Evolutionary conservation across 2,888 invertebrate genomes (phyloP), one percentile per base, ranked within the genome.

Genomic region (Cynaeus angustus): DNA sequence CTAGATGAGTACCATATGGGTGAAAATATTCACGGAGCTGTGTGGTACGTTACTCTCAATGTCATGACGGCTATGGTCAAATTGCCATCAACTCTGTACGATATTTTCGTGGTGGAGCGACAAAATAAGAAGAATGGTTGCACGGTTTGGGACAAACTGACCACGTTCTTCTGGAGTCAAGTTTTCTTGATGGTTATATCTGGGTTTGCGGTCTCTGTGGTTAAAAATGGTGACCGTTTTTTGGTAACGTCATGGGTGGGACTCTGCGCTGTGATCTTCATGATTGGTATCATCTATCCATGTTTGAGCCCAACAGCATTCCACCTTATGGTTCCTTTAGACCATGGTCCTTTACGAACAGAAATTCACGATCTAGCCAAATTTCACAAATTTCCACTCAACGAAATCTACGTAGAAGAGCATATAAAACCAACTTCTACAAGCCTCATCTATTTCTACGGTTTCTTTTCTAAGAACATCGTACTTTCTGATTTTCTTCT

Each of bases 361-460:
- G 10, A 59, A 13, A 59, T 59, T 14, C 4, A 8, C 1, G 13
- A 45, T 9, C 46, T 59, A 9, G 59, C 59, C 8, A 0, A 4
- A 4, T 4, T 14, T 1, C 10, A 45, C 2, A 4, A 45, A 9
- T 46, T 59, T n/a, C 45, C 59, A 2, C 9, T 59, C 0, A 46
- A 59, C 9, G 30, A 59, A 21, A 46, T 59, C 30, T 59, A 46
- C 14, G 12, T 59, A 1, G 59, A 59, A 16, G 59, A 59, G 16
- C 13, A 30, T 5, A 26, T 59, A 43, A 59, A 30, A 3, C 12
- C 13, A 2, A 13, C 30, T 7, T 9, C 59, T 0, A 3, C 8
- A 0, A 16, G 13, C 43, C 12, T 2, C 4, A 16, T 46, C 16
- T 59, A 59, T 10, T 45, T 59, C 14, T 59, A 30, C 10, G 59